Evolutionary conservation across 2,888 invertebrate genomes (phyloP), one percentile per base, ranked within the genome.

Genomic region (Stegana nigrithorax): DNA sequence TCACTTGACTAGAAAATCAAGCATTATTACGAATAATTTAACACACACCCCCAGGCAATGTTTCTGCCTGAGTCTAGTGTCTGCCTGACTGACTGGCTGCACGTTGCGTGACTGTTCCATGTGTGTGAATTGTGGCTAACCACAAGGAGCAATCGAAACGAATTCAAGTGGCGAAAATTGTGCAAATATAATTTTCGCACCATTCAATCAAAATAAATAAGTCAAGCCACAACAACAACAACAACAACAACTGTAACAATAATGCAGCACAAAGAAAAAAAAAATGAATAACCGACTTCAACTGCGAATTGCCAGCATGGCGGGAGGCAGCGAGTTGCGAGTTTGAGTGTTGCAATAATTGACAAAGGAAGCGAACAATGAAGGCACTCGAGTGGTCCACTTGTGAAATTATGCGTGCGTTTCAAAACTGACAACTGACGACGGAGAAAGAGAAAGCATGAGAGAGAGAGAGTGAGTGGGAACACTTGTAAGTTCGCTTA

Each of bases 131-230:
- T n/a, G n/a, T n/a, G n/a, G n/a, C n/a, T n/a, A n/a, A n/a, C n/a
- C n/a, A n/a, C n/a, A n/a, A n/a, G n/a, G n/a, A n/a, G n/a, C 39
- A 63, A 68, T 68, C 69, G 69, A 68, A 68, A 66, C 62, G 64
- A 51, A 60, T 27, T 58, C 36, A 59, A 17, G 55, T 53, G 62
- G 50, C 65, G 65, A 66, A 69, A 72, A 67, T 75, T 80, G 74
- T 76, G 78, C 78, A 76, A 76, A 76, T 80, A 76, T 76, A 80
- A 76, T 80, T 79, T 78, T 66, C 76, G 67, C 76, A 78, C 64
- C 69, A 67, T 70, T 73, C 72, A 62, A 66, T 47, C 69, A 73
- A 69, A 68, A 68, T 68, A 68, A 68, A 68, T 68, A 68, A 65
- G 70, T n/a, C n/a, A n/a, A n/a, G n/a, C n/a, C n/a, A n/a, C n/a